Evolutionary conservation across 1,140 invertebrate genomes (phyloP), one percentile per base, ranked within the genome.

Genomic region (Hylaeus anthracinus): DNA sequence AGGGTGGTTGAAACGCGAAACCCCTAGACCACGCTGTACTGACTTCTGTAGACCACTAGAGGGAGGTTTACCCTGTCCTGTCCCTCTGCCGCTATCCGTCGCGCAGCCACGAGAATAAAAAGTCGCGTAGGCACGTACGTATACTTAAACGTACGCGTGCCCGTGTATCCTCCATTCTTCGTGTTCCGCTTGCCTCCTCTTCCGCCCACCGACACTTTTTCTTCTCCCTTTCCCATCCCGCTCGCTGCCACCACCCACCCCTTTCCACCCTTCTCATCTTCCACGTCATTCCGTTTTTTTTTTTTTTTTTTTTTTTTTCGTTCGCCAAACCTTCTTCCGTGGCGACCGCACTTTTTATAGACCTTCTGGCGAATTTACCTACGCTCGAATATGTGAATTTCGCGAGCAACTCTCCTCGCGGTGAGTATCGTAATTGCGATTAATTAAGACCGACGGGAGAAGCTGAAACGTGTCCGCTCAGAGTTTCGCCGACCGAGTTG

Each of bases 31-130:
- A 84, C 90, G 88, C 88, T 79, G 86, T 80, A 85, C 89, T 90
- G 91, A 91, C 83, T 91, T 92, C 85, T 92, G 85, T 91, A 92
- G 90, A 90, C 89, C 89, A 90, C 90, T 92, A 88, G 72, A 90
- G 83, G 89, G 43, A 75, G 74, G 70, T 86, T 81, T 75, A 81
- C 79, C 82, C 78, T 82, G 75, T 76, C 82, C 72, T 75, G 83
- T 63, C 74, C 41, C 71, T 78, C 45, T 64, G 72, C 79, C 65
- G 72, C 48, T 77, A 81, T 82, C 81, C 76, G 75, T 79, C 61
- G 76, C 69, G 69, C 74, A 79, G 67, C 76, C 81, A 72, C 77
- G 61, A 73, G 77, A 82, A 79, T 82, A 72, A 82, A 79, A 82
- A 82, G 81, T 79, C 81, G 64, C 76, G 76, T 80, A 80, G 72